Base-by-base conservation (phyloP, 2,888 invertebrate genomes). In the Nomada goodeniana region DNA sequence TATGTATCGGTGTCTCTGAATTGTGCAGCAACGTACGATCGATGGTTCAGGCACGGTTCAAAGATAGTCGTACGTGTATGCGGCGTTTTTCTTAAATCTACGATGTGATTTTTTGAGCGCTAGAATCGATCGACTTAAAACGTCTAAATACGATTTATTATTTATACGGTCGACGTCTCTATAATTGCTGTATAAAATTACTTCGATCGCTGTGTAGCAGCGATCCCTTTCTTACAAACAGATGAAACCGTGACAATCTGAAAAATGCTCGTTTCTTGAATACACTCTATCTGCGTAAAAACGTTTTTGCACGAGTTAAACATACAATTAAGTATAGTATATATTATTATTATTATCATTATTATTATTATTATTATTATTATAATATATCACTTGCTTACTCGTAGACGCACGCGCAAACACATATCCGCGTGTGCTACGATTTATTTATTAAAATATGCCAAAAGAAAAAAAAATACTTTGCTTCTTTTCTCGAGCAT, bases 301-400 rank as follows among this genome's bases (percentile, higher is more conserved):
- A 82, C 64, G 77, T 87, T 67, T 87, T 64, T 42, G 57, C 69
- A 80, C 79, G 76, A 76, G 59, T 79, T 87, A 83, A 82, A 86
- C 82, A 84, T 83, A 84, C 85, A 70, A 70, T 70, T 70, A 70
- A 13, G 59, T 70, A 70, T 47, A 67, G 20, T 67, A 55, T 69
- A 57, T 36, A 36, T 36, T 36, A 36, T 36, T 7, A 29, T 29
- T 29, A 29, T 15, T 67, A n/a, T n/a, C n/a, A 36, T 36, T 36
- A 36, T 36, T 7, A 29, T 29, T 29, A 29, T 15, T 36, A 36
- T 36, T 36, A 36, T 36, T 7, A 29, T 29, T 29, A 29, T 15
- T 67, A 78, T 60, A 74, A 78, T 77, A 60, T 86, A 87, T 89
- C 89, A 89, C 87, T 89, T 89, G 85, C 76, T 36, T 36, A 59